phyloP scores from a whole-genome alignment of 1,140 invertebrate genomes.

The Euura saliciscinereae region DNA sequence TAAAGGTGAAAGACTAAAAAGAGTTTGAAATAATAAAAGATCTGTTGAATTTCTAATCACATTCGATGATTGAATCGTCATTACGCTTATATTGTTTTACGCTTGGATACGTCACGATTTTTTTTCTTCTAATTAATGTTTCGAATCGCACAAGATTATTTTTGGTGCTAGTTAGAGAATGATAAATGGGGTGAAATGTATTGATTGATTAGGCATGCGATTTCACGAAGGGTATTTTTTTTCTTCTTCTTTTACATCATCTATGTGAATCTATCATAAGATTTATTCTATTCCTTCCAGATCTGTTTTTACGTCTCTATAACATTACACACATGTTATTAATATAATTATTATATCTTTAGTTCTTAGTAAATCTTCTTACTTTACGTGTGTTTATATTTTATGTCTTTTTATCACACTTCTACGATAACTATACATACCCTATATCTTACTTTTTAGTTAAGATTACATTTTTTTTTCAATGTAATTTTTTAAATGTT shows the following conservation, averaged over 20 bases:
- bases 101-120: not conserved
- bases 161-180: not conserved
- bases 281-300: not conserved
- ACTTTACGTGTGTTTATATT: conserved; percentile 1
- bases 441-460: not conserved
- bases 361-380: not conserved
- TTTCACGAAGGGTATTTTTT: not conserved
- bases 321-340: not conserved
- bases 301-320: not conserved
- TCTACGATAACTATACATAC: not conserved
- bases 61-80: too few relatives aligned
- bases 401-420: not conserved
- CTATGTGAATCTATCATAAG: not conserved
- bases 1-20: not conserved
- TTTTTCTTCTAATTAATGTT: not conserved
- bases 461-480: not conserved
- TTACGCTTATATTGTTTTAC: not conserved
- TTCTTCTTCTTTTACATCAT: not conserved
- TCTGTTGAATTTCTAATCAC: too few relatives aligned
- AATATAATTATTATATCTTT: not conserved
- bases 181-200: not conserved
- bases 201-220: not conserved
- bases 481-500: conserved; percentile 17
- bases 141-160: not conserved
- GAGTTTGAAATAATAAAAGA: not conserved